Conservation (phyloP, 30 jellyfish, hydroid and myxozoan genomes). For the Hydractinia symbiolongicarpus region DNA sequence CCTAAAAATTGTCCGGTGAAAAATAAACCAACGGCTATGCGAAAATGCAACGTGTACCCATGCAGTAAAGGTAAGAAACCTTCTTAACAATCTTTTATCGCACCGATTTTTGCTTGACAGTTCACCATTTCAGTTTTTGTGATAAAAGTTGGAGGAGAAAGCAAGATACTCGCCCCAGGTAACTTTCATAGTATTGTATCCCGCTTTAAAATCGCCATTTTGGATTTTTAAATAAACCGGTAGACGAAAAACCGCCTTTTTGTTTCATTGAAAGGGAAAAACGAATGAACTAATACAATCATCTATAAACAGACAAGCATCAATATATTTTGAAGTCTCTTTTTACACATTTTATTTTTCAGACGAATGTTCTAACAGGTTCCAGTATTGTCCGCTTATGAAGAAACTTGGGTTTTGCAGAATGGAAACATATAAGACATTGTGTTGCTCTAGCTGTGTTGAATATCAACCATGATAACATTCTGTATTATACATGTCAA, state of each 20-base stretch:
- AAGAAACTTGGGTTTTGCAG: neutral
- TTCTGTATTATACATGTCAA: no score
- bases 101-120: no score
- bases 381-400: conserved; percentile 9
- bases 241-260: neutral
- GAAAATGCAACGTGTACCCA: neutral
- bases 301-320: no score
- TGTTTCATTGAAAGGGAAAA: neutral
- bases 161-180: no score
- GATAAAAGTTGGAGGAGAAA: no score
- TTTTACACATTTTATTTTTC: neutral
- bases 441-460: conserved; percentile 6
- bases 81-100: neutral
- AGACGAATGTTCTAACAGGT: neutral
- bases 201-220: no score
- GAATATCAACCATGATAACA: neutral
- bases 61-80: conserved; percentile 3
- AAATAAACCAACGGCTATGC: neutral
- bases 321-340: neutral
- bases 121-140: no score
- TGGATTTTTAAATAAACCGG: neutral
- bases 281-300: no score
- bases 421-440: conserved; percentile 2
- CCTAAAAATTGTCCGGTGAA: neutral
- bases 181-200: no score